Evolutionary conservation across 2,797 vertebrate species (phyloP).

Genomic region (Poeciliopsis paucimaculata): DNA sequence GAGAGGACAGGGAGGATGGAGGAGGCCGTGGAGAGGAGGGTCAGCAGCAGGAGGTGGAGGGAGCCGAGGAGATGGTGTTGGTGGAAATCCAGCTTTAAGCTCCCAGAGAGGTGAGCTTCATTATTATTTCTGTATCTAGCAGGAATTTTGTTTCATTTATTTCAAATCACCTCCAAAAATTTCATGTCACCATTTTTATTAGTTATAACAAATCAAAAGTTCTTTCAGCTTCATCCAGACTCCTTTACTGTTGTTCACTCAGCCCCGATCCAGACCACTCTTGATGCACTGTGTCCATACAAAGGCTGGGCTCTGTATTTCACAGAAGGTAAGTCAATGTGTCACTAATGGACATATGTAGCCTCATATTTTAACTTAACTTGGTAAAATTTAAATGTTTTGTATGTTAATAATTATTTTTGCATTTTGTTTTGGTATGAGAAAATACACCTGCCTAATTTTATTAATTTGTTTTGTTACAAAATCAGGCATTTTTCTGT

Average conservation of each 20-base stretch:
- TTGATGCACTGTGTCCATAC: conserved; percentile 87
- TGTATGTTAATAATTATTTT: neutral
- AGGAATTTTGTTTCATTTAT: neutral
- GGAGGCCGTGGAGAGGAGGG: conserved; percentile 31
- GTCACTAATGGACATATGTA: neutral
- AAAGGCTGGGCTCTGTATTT: conserved; percentile 97
- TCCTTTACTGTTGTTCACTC: neutral
- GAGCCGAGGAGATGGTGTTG: conserved; percentile 41
- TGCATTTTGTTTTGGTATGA: neutral
- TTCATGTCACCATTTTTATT: neutral
- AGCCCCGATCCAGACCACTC: conserved; percentile 80
- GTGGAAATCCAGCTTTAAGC: conserved; percentile 14
- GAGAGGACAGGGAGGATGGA: conserved; percentile 34
- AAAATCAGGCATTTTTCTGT: neutral
- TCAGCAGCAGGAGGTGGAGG: neutral
- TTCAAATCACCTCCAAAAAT: neutral
- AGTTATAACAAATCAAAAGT: neutral
- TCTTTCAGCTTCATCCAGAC: neutral
- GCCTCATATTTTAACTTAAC: neutral
- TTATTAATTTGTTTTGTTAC: neutral
- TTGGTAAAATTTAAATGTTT: neutral
- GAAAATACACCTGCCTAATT: neutral
- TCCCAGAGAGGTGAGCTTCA: conserved; percentile 56
- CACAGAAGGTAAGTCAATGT: conserved; percentile 84
- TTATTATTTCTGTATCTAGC: neutral